Conservation (phyloP, 1,140 invertebrate species). For the Penaeus vannamei region DNA sequence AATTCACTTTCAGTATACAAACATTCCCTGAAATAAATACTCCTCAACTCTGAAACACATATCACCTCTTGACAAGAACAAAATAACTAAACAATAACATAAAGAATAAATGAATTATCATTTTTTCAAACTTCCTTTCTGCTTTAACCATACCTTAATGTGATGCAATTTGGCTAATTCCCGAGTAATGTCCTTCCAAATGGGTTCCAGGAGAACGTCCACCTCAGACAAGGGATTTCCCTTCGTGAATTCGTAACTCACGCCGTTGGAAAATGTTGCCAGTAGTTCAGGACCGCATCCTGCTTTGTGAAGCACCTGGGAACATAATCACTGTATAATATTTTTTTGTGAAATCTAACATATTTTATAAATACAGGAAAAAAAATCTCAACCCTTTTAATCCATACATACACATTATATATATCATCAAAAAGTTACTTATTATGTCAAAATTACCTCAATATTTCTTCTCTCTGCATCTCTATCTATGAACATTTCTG, state of each 20-base stretch:
- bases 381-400: not conserved
- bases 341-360: constrained; percentile 4
- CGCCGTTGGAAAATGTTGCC: constrained; percentile 40
- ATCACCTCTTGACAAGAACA: too few relatives aligned
- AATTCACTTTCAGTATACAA: too few relatives aligned
- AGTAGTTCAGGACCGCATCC: constrained; percentile 32
- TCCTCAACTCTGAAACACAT: too few relatives aligned
- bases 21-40: too few relatives aligned
- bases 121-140: too few relatives aligned
- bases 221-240: constrained; percentile 4
- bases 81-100: not conserved
- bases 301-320: constrained; percentile 46
- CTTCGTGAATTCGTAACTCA: constrained; percentile 41
- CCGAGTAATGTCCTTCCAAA: constrained; percentile 37
- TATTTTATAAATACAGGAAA: not conserved
- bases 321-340: not conserved
- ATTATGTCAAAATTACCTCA: constrained; percentile 72
- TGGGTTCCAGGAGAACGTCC: not conserved
- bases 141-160: constrained; percentile 2
- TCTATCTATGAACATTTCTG: constrained; percentile 93
- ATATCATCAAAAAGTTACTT: not conserved
- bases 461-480: constrained; percentile 84
- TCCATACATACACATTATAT: not conserved
- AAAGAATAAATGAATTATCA: not conserved
- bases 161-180: constrained; percentile 44